phyloP scores from a whole-genome alignment of 2,888 invertebrate genomes.

The Athetis lepigone region DNA sequence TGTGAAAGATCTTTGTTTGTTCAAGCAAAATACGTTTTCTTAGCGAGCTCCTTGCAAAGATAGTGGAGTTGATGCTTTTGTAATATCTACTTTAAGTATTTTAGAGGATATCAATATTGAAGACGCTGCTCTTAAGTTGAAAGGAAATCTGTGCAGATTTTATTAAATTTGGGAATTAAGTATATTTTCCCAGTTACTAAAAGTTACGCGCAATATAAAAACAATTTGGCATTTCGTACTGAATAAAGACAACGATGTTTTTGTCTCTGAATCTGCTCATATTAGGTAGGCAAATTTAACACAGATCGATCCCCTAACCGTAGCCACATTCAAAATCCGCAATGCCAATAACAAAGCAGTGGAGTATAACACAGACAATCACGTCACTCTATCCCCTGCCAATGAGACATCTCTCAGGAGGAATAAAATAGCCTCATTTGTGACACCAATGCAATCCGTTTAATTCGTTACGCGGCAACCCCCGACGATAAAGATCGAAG shows the following conservation, averaged over 20 bases:
- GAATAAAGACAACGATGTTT: neutral
- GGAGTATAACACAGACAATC: constrained; percentile 77
- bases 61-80: constrained; percentile 24
- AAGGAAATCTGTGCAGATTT: neutral
- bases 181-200: too few relatives aligned
- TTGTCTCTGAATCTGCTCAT: neutral
- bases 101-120: constrained; percentile 19
- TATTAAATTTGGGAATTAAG: neutral
- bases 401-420: constrained; percentile 80
- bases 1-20: constrained; percentile 52
- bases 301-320: constrained; percentile 48
- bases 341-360: constrained; percentile 72
- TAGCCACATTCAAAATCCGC: constrained; percentile 51
- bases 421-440: constrained; percentile 89
- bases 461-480: constrained; percentile 88
- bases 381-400: constrained; percentile 73
- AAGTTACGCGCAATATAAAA: too few relatives aligned
- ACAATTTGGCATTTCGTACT: too few relatives aligned
- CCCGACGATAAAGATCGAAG: constrained; percentile 86
- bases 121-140: constrained; percentile 9
- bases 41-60: constrained; percentile 15
- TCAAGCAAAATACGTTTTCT: constrained; percentile 50
- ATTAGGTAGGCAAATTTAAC: constrained; percentile 39
- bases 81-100: constrained; percentile 20
- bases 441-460: constrained; percentile 89